Percentiles rank a stretch among this genome's conserved stretches.
phyloP scores from a whole-genome alignment of 2,888 invertebrate species.

The Drosophila pegasa region DNA sequence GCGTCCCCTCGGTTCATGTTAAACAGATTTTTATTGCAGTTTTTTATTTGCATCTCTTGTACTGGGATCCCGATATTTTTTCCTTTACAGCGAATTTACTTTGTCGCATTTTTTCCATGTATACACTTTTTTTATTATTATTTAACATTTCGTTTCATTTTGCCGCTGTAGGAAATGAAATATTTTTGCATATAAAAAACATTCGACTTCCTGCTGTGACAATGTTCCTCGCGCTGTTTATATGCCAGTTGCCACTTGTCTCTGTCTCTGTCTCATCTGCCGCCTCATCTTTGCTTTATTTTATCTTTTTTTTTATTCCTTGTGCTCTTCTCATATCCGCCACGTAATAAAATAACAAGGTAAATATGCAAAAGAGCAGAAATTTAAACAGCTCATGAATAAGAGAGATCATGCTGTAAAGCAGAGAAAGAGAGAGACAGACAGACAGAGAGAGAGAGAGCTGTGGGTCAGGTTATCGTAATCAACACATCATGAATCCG shows the following conservation, averaged over 20 bases:
- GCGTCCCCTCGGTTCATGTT: constrained; percentile 66
- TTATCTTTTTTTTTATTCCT: constrained; percentile 62
- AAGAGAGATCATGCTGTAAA: constrained; percentile 27
- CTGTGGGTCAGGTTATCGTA: constrained; percentile 10
- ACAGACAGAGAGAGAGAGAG: background rate
- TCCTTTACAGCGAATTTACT: constrained; percentile 58
- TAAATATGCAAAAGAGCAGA: constrained; percentile 65
- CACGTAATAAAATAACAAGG: constrained; percentile 79
- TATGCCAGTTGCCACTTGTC: constrained; percentile 48
- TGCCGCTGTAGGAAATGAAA: constrained; percentile 75
- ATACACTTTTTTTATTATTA: constrained; percentile 58
- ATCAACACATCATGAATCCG: constrained; percentile 14
- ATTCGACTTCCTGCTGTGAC: constrained; percentile 78
- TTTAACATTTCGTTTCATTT: constrained; percentile 70
- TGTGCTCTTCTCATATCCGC: constrained; percentile 69
- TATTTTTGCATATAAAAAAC: constrained; percentile 80
- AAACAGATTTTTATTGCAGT: constrained; percentile 80
- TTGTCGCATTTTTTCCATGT: constrained; percentile 40
- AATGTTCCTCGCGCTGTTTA: constrained; percentile 76
- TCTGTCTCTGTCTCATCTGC: constrained; percentile 20
- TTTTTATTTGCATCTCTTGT: constrained; percentile 66
- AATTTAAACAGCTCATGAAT: constrained; percentile 66
- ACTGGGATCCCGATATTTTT: constrained; percentile 35
- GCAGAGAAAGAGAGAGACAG: background rate
- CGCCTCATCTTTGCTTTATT: constrained; percentile 18